phyloP scores from a whole-genome alignment of 2,113 vertebrate genomes.

The Hiodon tergisus region DNA sequence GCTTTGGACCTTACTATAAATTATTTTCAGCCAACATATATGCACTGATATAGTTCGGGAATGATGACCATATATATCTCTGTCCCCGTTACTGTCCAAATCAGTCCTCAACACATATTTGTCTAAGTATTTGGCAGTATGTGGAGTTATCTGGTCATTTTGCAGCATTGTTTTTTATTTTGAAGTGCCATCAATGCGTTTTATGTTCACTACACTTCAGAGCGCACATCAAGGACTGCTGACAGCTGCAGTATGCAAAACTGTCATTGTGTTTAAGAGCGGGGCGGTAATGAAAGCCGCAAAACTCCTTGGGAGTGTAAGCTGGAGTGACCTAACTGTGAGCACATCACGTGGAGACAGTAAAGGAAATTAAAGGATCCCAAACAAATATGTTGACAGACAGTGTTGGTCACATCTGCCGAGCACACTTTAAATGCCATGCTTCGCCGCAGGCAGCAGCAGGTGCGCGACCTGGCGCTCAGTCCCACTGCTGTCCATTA shows the following conservation, averaged over 20 bases:
- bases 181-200: slow-evolving; percentile 59
- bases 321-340: slow-evolving; percentile 2
- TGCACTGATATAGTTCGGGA: no score
- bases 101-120: no score
- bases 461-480: slow-evolving; percentile 6
- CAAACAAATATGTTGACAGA: slow-evolving; percentile 18
- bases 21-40: no score
- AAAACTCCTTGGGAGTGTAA: neutral
- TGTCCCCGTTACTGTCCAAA: no score
- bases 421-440: slow-evolving; percentile 22
- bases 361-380: neutral
- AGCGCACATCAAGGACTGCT: slow-evolving; percentile 51
- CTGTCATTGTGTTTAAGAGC: slow-evolving; percentile 23
- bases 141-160: slow-evolving; percentile 40
- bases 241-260: slow-evolving; percentile 47
- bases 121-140: no score
- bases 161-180: slow-evolving; percentile 19
- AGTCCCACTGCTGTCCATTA: slow-evolving; percentile 15
- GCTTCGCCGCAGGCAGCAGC: slow-evolving; percentile 4
- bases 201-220: slow-evolving; percentile 40
- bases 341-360: neutral
- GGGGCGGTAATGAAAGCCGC: neutral
- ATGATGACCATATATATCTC: no score
- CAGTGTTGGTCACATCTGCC: slow-evolving; percentile 16
- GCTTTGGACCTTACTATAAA: no score